Evolutionary conservation across 1,140 invertebrate species (phyloP).

Genomic region (Arctopsyche grandis): DNA sequence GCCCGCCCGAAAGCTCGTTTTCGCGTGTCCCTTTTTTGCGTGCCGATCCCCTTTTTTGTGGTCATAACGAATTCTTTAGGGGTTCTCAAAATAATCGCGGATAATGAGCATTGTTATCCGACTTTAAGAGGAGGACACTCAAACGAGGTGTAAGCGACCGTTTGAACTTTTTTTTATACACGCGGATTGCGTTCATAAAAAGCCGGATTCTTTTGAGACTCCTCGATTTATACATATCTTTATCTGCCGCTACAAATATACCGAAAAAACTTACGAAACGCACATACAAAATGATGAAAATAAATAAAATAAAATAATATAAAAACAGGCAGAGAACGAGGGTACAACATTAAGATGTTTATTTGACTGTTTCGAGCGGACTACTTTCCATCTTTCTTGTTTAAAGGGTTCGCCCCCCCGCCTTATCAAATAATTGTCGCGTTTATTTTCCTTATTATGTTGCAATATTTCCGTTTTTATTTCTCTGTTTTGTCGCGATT

Average conservation of each 20-base stretch:
- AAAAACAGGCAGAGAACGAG: no score
- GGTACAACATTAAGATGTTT: constrained; percentile 19
- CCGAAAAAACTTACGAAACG: no score
- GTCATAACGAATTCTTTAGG: constrained; percentile 19
- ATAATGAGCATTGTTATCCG: constrained; percentile 38
- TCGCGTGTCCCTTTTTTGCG: neutral
- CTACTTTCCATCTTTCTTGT: constrained; percentile 33
- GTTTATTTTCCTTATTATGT: constrained; percentile 37
- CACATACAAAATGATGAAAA: neutral
- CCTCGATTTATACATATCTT: neutral
- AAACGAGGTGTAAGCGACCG: constrained; percentile 30
- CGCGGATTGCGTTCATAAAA: constrained; percentile 14
- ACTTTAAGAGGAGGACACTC: constrained; percentile 15
- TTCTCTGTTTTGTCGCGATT: constrained; percentile 35
- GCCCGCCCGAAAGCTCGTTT: neutral
- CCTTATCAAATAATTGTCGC: constrained; percentile 41
- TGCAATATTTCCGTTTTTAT: constrained; percentile 40
- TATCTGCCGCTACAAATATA: neutral
- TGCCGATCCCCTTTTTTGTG: constrained; percentile 14
- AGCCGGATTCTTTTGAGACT: neutral
- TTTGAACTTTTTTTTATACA: constrained; percentile 21
- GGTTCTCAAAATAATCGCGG: constrained; percentile 34
- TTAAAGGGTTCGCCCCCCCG: constrained; percentile 28
- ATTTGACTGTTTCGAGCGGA: constrained; percentile 17
- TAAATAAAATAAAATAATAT: neutral